phyloP scores from a whole-genome alignment of 2,888 invertebrate species.

The Megastigmus dorsalis region DNA sequence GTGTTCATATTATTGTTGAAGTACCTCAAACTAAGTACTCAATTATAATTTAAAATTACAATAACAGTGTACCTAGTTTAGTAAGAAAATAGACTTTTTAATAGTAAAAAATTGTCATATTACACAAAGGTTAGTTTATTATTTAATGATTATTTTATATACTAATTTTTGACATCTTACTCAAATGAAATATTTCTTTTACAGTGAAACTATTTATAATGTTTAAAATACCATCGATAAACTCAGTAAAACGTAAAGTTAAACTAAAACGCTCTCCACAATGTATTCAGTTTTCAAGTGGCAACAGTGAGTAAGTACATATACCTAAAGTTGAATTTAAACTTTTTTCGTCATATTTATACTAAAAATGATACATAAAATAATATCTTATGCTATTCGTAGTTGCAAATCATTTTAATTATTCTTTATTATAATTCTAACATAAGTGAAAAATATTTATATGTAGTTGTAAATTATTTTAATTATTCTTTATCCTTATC shows the following conservation, averaged over 20 bases:
- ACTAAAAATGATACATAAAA: too few species aligned
- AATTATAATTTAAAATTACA: too few species aligned
- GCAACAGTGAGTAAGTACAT: conserved; percentile 42
- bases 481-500: not conserved
- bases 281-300: conserved; percentile 5
- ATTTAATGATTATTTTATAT: not conserved
- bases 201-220: conserved; percentile 6
- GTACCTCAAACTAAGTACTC: too few species aligned
- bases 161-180: not conserved
- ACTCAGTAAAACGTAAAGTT: conserved; percentile 1
- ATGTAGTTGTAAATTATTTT: too few species aligned
- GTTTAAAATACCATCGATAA: conserved; percentile 31
- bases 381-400: too few species aligned
- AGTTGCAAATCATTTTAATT: too few species aligned
- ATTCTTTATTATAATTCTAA: too few species aligned
- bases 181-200: not conserved
- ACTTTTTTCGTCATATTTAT: too few species aligned
- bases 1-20: too few species aligned
- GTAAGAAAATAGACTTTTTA: not conserved
- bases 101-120: not conserved
- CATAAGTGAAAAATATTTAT: too few species aligned
- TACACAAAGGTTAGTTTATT: conserved; percentile 9
- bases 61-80: too few species aligned
- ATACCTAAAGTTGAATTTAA: too few species aligned
- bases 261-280: conserved; percentile 36